Percentiles rank a stretch among this genome's conserved stretches.
These are phyloP conservation scores for Pogonognathellus flavescens DNA, from an alignment of 1,140 invertebrate genomes.

Conservation along the genomic window DNA sequence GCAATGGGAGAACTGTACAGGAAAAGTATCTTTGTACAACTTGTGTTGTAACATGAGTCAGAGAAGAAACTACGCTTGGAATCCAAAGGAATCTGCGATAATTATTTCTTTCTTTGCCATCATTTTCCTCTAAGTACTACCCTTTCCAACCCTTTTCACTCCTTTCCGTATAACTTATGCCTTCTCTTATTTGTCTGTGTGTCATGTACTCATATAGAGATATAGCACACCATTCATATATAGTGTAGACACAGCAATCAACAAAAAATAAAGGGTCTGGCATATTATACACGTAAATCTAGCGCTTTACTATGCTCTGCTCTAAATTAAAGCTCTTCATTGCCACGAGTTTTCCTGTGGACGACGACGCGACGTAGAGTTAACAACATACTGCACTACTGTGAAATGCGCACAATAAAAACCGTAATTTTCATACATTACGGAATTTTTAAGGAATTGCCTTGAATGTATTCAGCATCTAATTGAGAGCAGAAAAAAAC, in stretches of 20 bases:
- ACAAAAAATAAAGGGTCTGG: background rate
- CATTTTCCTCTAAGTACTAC: constrained; percentile 18
- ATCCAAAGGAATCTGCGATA: constrained; percentile 60
- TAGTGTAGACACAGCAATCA: background rate
- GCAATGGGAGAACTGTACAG: background rate
- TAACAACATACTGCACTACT: background rate
- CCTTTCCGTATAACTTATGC: constrained; percentile 20
- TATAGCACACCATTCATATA: background rate
- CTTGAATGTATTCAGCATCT: background rate
- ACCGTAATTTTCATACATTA: background rate
- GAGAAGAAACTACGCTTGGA: constrained; percentile 57
- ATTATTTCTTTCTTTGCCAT: constrained; percentile 57
- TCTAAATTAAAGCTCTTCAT: constrained; percentile 17
- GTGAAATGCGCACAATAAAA: background rate
- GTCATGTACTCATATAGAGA: background rate
- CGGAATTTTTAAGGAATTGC: background rate
- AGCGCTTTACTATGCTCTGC: background rate
- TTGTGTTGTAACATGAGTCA: constrained; percentile 57
- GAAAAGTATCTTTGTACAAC: background rate
- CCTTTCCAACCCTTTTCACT: constrained; percentile 40
- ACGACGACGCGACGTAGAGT: background rate
- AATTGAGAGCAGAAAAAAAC: background rate
- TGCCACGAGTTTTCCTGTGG: background rate
- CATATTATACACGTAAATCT: background rate
- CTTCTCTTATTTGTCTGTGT: background rate